phyloP scores from a whole-genome alignment of 2,113 vertebrate genomes.

The Cyprinodon tularosa region DNA sequence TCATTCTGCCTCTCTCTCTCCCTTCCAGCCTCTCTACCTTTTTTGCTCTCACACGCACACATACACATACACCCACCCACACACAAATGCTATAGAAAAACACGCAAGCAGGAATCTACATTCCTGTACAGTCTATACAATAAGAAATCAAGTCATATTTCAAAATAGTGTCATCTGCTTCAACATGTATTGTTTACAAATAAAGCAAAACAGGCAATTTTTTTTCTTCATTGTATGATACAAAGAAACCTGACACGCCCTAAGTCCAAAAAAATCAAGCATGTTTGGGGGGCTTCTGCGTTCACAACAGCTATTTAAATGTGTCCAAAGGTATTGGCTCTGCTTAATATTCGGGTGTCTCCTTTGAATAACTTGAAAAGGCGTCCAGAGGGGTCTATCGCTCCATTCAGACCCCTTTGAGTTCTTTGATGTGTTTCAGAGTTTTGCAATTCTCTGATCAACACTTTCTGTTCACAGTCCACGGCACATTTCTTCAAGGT shows the following conservation, averaged over 20 bases:
- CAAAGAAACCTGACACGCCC: conserved; percentile 76
- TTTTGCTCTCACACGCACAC: conserved; percentile 14
- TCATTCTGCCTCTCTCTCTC: conserved; percentile 13
- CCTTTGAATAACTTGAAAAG: conserved; percentile 64
- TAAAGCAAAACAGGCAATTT: conserved; percentile 77
- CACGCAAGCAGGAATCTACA: conserved; percentile 74
- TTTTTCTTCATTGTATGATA: conserved; percentile 67
- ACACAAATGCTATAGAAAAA: conserved; percentile 76
- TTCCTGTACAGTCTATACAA: conserved; percentile 78
- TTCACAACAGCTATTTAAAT: conserved; percentile 71
- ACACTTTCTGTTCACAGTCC: conserved; percentile 57
- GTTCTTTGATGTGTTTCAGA: conserved; percentile 66
- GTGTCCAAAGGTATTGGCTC: conserved; percentile 60
- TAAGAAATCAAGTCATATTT: conserved; percentile 81
- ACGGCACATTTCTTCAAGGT: conserved; percentile 54
- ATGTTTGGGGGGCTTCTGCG: conserved; percentile 69
- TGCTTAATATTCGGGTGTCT: conserved; percentile 56
- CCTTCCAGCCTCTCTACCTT: conserved; percentile 5
- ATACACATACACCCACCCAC: conserved; percentile 51
- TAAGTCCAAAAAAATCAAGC: conserved; percentile 73
- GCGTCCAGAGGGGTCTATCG: conserved; percentile 57
- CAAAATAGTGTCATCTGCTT: conserved; percentile 81
- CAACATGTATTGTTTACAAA: conserved; percentile 78
- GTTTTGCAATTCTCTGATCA: conserved; percentile 50
- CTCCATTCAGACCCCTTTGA: conserved; percentile 61